phyloP scores from a whole-genome alignment of 2,113 vertebrate species.

The Callipepla squamata region DNA sequence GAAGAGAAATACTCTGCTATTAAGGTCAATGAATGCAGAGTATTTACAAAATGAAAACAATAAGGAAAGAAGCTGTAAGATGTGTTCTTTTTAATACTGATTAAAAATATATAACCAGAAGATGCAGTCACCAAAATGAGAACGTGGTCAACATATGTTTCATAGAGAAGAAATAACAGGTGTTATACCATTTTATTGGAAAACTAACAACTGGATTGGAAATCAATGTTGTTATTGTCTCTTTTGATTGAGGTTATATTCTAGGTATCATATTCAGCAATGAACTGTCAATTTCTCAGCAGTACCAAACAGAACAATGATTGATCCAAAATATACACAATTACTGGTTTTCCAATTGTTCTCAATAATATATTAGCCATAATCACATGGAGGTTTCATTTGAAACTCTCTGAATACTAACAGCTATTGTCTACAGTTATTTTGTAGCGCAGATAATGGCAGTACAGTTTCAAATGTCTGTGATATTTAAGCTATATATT shows the following conservation, averaged over 20 bases:
- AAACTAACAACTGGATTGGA: conserved; percentile 26
- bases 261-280: not conserved
- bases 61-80: not conserved
- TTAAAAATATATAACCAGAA: not conserved
- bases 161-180: not conserved
- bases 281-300: not conserved
- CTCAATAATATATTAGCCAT: not conserved
- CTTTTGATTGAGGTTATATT: conserved; percentile 3
- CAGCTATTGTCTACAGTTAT: not conserved
- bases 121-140: not conserved
- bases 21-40: conserved; percentile 3
- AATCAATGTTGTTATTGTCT: conserved; percentile 14
- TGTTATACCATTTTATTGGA: not conserved
- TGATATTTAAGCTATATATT: not conserved
- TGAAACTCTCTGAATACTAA: not conserved
- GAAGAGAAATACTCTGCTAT: not conserved
- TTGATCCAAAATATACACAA: not conserved
- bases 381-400: not conserved
- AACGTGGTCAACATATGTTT: not conserved
- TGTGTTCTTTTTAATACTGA: not conserved
- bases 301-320: not conserved
- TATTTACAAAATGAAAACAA: conserved; percentile 4
- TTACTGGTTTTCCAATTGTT: not conserved
- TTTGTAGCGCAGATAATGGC: not conserved
- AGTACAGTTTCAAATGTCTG: not conserved